These are phyloP conservation scores for Limnodromus scolopaceus DNA, from an alignment of 2,797 vertebrate species.

Conservation along the genomic window DNA sequence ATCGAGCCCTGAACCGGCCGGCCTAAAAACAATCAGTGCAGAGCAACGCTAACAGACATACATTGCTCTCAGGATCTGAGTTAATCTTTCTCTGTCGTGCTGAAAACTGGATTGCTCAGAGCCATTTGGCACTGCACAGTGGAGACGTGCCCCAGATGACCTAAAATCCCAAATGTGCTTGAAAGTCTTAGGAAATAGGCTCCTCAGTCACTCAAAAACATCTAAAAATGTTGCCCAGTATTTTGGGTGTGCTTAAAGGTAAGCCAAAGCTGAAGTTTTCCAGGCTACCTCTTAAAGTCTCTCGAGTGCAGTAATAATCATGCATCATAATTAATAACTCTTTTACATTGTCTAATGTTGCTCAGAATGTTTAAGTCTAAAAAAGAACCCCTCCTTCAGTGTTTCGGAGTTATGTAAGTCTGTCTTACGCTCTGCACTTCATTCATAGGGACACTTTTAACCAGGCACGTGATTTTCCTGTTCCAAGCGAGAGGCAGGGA, in stretches of 20 bases:
- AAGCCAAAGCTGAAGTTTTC: neutral
- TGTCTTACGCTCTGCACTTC: neutral
- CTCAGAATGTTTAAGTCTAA: neutral
- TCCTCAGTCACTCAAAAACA: neutral
- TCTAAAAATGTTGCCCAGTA: neutral
- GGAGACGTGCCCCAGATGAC: neutral
- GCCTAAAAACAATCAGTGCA: neutral
- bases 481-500: neutral
- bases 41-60: neutral
- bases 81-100: neutral
- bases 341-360: neutral
- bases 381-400: neutral
- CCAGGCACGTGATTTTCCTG: neutral
- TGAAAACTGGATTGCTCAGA: neutral
- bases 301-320: neutral
- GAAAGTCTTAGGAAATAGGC: neutral
- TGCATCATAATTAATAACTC: neutral
- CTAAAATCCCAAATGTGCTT: neutral
- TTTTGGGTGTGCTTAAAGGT: neutral
- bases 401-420: neutral
- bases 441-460: neutral
- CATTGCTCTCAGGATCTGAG: neutral
- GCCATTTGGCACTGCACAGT: neutral
- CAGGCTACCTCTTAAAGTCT: neutral
- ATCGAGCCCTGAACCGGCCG: no score